phyloP scores from a whole-genome alignment of 2,888 invertebrate genomes.

The Drosophila setosimentum region DNA sequence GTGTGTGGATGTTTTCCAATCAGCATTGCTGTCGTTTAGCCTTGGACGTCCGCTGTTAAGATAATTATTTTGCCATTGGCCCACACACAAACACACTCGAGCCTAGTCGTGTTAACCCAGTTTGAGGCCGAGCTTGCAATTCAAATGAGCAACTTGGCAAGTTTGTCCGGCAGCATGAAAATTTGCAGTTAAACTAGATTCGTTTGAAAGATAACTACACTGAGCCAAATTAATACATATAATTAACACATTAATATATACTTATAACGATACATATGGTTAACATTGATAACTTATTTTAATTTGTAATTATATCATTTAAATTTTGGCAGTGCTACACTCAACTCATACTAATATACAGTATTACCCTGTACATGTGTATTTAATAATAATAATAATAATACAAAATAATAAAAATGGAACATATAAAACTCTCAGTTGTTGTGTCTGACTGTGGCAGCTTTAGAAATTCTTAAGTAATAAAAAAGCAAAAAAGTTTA shows the following conservation, averaged over 20 bases:
- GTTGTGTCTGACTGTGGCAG: conserved; percentile 9
- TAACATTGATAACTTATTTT: neutral
- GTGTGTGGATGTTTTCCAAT: conserved; percentile 33
- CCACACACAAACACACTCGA: conserved; percentile 32
- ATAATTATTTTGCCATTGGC: conserved; percentile 49
- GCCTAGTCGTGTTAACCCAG: conserved; percentile 39
- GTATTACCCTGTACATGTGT: neutral
- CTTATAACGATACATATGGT: neutral
- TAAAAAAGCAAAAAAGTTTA: conserved; percentile 2
- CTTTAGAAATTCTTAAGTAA: conserved; percentile 4
- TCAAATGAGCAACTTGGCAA: conserved; percentile 18
- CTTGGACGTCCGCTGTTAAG: conserved; percentile 40
- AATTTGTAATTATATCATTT: neutral
- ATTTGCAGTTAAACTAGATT: neutral
- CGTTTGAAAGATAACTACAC: neutral
- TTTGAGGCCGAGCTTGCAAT: conserved; percentile 35
- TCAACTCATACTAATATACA: neutral
- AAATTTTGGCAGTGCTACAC: neutral
- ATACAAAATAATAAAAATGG: too few relatives aligned
- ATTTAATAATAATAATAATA: neutral
- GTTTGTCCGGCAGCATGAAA: conserved; percentile 15
- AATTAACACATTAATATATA: neutral
- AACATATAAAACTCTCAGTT: neutral
- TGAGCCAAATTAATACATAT: neutral
- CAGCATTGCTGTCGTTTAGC: conserved; percentile 34